phyloP scores from a whole-genome alignment of 92 coral and sea anemone species.

The Paragorgia papillata region DNA sequence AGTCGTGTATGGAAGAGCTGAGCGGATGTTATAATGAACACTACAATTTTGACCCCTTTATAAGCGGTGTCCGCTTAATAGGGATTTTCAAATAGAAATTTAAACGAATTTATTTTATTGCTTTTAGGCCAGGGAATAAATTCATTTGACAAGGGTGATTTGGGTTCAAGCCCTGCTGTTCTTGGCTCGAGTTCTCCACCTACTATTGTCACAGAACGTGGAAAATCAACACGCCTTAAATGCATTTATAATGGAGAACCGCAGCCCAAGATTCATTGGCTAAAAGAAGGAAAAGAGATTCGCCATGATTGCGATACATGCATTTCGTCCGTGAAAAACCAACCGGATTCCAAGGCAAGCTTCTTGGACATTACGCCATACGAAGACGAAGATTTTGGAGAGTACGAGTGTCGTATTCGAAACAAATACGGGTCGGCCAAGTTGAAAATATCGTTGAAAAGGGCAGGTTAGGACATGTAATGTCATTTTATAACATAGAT shows the following conservation, averaged over 20 bases:
- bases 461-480: slow-evolving; percentile 43
- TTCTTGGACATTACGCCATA: slow-evolving; percentile 74
- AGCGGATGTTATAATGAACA: too few species aligned
- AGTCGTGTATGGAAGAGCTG: too few species aligned
- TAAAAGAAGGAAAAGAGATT: slow-evolving; percentile 54
- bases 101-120: too few species aligned
- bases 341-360: slow-evolving; percentile 47
- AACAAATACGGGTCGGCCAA: slow-evolving; percentile 69
- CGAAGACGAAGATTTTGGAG: slow-evolving; percentile 70
- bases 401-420: slow-evolving; percentile 69
- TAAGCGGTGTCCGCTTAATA: too few species aligned
- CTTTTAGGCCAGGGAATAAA: neutral
- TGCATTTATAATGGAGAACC: slow-evolving; percentile 66
- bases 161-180: slow-evolving; percentile 1
- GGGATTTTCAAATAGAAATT: too few species aligned
- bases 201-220: slow-evolving; percentile 36
- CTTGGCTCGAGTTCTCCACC: slow-evolving; percentile 29
- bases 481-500: too few species aligned
- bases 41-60: too few species aligned
- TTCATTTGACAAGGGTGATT: neutral
- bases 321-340: slow-evolving; percentile 62
- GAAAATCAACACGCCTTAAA: slow-evolving; percentile 50
- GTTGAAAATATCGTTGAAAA: slow-evolving; percentile 49
- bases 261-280: slow-evolving; percentile 64
- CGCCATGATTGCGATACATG: slow-evolving; percentile 59